Percentiles rank a stretch among this genome's conserved stretches.
phyloP scores from a whole-genome alignment of 2,888 invertebrate species.

The Nomada ruficornis region DNA sequence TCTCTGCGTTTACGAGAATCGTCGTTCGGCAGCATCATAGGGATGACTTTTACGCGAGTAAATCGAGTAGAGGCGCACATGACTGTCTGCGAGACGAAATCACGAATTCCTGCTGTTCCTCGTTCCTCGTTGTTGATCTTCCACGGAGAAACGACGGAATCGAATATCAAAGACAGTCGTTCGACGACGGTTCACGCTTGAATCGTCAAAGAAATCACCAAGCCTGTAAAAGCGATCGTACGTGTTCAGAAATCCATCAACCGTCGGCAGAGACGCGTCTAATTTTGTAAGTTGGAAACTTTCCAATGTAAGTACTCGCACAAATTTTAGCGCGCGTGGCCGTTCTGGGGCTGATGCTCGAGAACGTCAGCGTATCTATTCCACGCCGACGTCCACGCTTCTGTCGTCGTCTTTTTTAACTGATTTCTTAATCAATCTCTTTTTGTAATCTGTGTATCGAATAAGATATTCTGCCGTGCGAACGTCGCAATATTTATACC shows the following conservation, averaged over 20 bases:
- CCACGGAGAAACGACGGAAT: background rate
- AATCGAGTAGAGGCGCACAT: conserved; percentile 9
- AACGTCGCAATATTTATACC: background rate
- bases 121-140: background rate
- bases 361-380: background rate
- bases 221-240: background rate
- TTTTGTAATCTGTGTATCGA: conserved; percentile 5
- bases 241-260: background rate
- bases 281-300: conserved; percentile 11
- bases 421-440: conserved; percentile 2
- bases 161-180: background rate
- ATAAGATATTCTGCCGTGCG: background rate
- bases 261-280: background rate
- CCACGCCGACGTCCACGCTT: background rate
- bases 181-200: background rate
- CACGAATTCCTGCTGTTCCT: background rate
- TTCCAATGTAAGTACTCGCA: conserved; percentile 2
- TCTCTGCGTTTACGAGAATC: conserved; percentile 52
- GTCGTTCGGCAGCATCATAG: conserved; percentile 37
- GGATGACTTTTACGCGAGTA: conserved; percentile 33
- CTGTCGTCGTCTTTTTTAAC: background rate
- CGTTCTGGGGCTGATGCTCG: background rate
- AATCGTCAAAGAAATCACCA: background rate
- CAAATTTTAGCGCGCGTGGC: conserved; percentile 18
- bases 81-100: background rate